Conservation (phyloP, 2,113 vertebrate species). For the Smithornis capensis region DNA sequence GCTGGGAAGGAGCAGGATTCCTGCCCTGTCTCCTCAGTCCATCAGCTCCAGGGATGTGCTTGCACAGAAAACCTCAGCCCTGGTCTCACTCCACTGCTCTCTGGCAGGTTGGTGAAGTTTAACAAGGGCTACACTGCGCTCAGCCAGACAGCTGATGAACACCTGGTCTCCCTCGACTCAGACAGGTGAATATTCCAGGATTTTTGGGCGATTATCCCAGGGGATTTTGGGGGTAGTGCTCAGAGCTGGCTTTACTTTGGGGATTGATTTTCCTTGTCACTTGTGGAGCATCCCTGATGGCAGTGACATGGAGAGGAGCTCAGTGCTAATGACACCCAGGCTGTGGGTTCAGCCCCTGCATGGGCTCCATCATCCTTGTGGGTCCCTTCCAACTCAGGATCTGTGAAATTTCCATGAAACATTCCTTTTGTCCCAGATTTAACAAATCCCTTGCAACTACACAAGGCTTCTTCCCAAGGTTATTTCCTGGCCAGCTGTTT, state of each 20-base stretch:
- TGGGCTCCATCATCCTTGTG: not conserved
- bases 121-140: constrained; percentile 91
- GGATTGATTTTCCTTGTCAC: not conserved
- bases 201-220: not conserved
- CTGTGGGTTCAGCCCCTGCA: not conserved
- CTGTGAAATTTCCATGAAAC: not conserved
- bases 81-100: not conserved
- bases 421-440: not conserved
- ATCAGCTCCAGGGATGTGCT: not conserved
- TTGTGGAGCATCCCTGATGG: not conserved
- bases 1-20: not conserved
- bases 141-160: constrained; percentile 89
- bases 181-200: constrained; percentile 82
- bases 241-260: not conserved
- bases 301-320: rapidly evolving
- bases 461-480: not conserved
- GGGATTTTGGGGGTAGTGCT: not conserved
- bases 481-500: not conserved
- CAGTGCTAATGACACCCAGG: not conserved
- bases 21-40: not conserved
- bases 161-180: constrained; percentile 86
- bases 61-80: not conserved
- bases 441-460: not conserved
- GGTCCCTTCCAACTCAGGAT: not conserved
- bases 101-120: constrained; percentile 82